Evolutionary conservation across 2,113 vertebrate species (phyloP), one percentile per base, ranked within the genome.

Genomic region (Nothobranchius kuhntae): DNA sequence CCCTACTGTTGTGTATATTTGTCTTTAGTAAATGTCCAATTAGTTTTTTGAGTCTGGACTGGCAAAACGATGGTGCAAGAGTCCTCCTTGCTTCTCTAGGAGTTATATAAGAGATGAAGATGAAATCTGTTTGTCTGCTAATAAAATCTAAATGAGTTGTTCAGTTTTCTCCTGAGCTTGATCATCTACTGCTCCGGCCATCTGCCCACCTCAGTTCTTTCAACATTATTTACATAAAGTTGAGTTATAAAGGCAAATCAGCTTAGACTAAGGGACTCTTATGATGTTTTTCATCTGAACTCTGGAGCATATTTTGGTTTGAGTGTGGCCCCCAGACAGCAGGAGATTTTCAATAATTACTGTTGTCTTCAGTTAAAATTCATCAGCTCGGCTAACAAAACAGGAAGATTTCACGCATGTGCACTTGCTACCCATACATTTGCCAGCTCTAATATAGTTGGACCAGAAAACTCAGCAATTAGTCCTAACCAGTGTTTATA

Each of bases 41-140:
- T 30, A 30, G 13, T 59, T 30, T 17, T 4, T 9, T 59, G 45
- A 65, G 48, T 71, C 6, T 13, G 47, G 4, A 35, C 5, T 17
- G 17, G 7, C 1, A 12, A 38, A 15, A 12, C 10, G 14, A 17
- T 24, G 11, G 11, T 62, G 57, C 71, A 3, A 44, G 40, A 71
- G 38, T 38, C 2, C 53, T 50, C 24, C 10, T 9, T 65, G 14
- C 68, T 73, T 73, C 45, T 44, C 45, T 45, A n/a, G n/a, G 47
- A 53, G 52, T 76, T 78, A 53, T 51, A 55, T 59, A 71, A 84
- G 61, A 66, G 24, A 36, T 59, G 24, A 26, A 60, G 13, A 58
- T 72, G n/a, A 68, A 69, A 76, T 74, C 56, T 48, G 53, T 75
- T 75, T 15, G 3, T 70, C 54, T 69, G 30, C 61, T 61, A 71